Base-by-base conservation (phyloP, 2,113 vertebrate species). In the Gnathochromis pfefferi region DNA sequence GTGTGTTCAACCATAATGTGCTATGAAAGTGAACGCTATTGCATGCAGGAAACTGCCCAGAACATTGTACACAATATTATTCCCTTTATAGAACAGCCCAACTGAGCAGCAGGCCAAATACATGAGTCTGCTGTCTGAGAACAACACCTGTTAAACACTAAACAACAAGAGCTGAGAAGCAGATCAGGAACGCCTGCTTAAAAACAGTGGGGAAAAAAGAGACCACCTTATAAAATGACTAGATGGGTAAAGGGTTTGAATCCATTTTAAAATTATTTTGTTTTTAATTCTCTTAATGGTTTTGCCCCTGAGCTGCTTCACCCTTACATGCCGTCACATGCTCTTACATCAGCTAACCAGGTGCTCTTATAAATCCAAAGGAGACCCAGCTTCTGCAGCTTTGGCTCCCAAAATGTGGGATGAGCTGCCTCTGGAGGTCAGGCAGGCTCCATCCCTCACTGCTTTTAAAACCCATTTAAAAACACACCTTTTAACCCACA, bases 161-260 rank as follows among this genome's bases (percentile, higher is more conserved):
- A 65, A 65, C n/a, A 21, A 21, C 65, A 42, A 9, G 65, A 70
- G 65, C 57, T 60, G 57, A 60, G 57, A 42, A 70, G 35, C 13
- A 70, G 13, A 42, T 23, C 38, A 23, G 40, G 21, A 70, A 42
- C 2, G n/a, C 13, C 21, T 23, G 38, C 68, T 23, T 73, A 38
- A 26, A 45, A 45, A 26, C 38, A 17, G 13, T 10, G 38, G 13
- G 4, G 3, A 0, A 4, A 14, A 40, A 26, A 33, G 13, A 70
- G 13, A 26, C 68, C 9, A 45, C 11, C 33, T 16, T 17, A 45
- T 45, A 17, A 26, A 73, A 42, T 17, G 38, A 73, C 10, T 23
- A 26, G 38, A 70, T 26, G 65, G 7, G 40, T 40, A 45, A 45
- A 45, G 19, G 60, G 13, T 13, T 38, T 38, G 19, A 38, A 68